Base-by-base conservation (phyloP, 2,797 vertebrate species). In the Phalloptychus januarius region DNA sequence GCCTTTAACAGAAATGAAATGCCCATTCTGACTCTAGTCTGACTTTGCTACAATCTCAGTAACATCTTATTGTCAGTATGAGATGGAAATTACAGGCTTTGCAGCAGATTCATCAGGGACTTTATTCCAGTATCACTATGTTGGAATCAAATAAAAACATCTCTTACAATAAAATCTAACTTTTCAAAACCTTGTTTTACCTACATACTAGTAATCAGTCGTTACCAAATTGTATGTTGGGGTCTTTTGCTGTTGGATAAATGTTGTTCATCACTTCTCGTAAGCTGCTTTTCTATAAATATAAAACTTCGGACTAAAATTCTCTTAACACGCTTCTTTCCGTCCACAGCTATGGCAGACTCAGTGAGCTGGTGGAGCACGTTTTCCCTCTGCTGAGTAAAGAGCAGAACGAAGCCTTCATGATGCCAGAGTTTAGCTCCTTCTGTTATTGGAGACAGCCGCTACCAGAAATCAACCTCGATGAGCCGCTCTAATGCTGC, bases 361-460 rank as follows among this genome's bases (percentile, higher is more conserved):
- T 99, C 72, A 99, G 98, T 4, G 98, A 99, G 91, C 96, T 99
- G 54, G 98, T 99, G 91, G 98, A 99, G 85, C 97, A 99, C 0
- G 96, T 99, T 74, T 99, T 99, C 91, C 98, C 98, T 2, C 73
- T 99, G 87, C 92, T 99, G 88, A 97, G 92, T 87, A 99, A 99
- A 95, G 98, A 99, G 90, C 97, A 98, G 93, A 98, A 92, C 86
- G 97, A 97, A n/a, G 98, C 97, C 74, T 99, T 99, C 83, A 87
- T 89, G 0, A 96, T 96, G 95, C 98, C 98, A 0, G 98, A 99
- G 92, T 99, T 95, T 95, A 99, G 98, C 91, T 97, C 97, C 23
- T 99, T 99, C 94, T 99, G 97, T 91, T 99, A 96, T 86, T 99
- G 98, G 98, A 96, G 98, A 89, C 97, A 97, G 69, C 97, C 97